phyloP scores from a whole-genome alignment of 2,797 vertebrate genomes.

The Sebastes taczanowskii region DNA sequence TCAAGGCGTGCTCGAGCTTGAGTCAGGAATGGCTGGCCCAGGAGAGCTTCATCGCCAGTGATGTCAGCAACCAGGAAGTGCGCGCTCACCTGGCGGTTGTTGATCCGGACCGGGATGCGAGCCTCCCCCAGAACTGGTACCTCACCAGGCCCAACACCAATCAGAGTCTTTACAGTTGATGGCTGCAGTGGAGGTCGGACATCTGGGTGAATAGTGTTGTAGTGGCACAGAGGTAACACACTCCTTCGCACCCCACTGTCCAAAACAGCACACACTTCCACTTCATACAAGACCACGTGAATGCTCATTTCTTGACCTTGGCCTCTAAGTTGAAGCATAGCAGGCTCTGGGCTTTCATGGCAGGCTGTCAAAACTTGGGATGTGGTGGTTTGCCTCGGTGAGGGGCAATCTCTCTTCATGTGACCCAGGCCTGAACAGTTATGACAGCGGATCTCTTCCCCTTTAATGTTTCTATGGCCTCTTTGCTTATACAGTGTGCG shows the following conservation, averaged over 20 bases:
- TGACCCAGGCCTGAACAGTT: slow-evolving; percentile 30
- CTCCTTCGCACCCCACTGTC: not conserved
- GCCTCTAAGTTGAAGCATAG: slow-evolving; percentile 3
- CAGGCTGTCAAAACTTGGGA: not conserved
- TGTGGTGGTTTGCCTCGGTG: not conserved
- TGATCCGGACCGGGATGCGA: not conserved
- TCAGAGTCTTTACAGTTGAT: no score
- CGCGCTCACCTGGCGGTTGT: not conserved
- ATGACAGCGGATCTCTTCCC: slow-evolving; percentile 18
- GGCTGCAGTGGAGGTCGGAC: no score
- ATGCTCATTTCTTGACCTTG: slow-evolving; percentile 34
- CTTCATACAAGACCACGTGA: not conserved
- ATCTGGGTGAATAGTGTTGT: no score
- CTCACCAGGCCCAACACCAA: no score
- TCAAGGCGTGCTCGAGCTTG: slow-evolving; percentile 3
- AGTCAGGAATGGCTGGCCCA: not conserved
- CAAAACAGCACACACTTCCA: slow-evolving; percentile 39
- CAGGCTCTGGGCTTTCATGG: not conserved
- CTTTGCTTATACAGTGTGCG: not conserved
- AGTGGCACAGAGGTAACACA: not conserved
- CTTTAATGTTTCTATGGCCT: not conserved
- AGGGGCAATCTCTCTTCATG: slow-evolving; percentile 14
- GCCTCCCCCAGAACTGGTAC: no score
- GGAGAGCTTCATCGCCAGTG: not conserved
- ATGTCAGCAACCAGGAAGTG: not conserved